Evolutionary conservation across 2,888 invertebrate species (phyloP), one percentile per base, ranked within the genome.

Genomic region (Xestia rhomboidea): DNA sequence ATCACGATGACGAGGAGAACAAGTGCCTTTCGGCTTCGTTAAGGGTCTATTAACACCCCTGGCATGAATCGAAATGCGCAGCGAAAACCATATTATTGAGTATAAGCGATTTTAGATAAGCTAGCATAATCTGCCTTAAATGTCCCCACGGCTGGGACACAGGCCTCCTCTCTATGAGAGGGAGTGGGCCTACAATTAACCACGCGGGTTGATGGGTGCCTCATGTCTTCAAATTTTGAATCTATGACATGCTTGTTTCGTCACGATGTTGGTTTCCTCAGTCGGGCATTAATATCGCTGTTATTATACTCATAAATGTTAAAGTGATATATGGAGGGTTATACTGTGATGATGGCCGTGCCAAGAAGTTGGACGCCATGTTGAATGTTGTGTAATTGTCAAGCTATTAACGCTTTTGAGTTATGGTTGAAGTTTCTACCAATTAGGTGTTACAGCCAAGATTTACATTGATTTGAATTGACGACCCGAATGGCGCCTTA

Each of bases 301-400:
- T 68, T 77, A 76, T 44, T 62, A 68, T 62, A 3, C 34, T 77
- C 62, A 77, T 68, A 68, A 77, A 51, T 38, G 63, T 68, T 49
- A 0, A 11, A 62, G 10, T 63, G 77, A 77, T 77, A 10, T 77
- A 68, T 77, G 68, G 51, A 51, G 67, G 67, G 30, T 68, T 24
- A 2, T 27, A 15, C 11, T 8, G 30, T 34, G 27, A 51, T 44
- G 27, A 18, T 76, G 18, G 41, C 24, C 2, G 62, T 77, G 68
- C 77, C 77, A 77, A 63, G 41, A 68, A 44, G 46, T 68, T 62
- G 27, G 49, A 63, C 13, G 68, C 41, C 51, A 76, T 68, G 67
- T 76, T 51, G 18, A 44, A 62, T 68, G 34, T 63, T 54, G 10
- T 46, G 18, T 77, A 63, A 77, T 77, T 77, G 51, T 68, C 77